phyloP scores from a whole-genome alignment of 2,888 invertebrate genomes.

The Homarus gammarus region DNA sequence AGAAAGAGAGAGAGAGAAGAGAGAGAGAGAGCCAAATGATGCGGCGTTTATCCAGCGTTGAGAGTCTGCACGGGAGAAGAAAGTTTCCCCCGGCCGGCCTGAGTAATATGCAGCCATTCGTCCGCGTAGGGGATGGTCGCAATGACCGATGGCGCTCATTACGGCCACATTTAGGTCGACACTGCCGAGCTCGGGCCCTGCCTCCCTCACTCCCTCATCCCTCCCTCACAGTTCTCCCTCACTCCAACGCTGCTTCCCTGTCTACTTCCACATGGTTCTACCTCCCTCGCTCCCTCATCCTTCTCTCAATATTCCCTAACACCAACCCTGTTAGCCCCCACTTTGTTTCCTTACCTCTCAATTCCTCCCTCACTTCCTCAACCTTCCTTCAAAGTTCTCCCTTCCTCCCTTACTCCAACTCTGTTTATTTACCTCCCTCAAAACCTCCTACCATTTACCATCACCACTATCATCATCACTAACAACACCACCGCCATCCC shows the following conservation, averaged over 20 bases:
- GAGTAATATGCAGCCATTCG: conserved; percentile 72
- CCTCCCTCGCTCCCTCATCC: not conserved
- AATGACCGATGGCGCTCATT: conserved; percentile 71
- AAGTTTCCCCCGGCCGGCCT: conserved; percentile 48
- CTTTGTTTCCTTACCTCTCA: not conserved
- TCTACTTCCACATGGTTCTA: not conserved
- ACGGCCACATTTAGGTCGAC: conserved; percentile 71
- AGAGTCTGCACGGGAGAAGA: conserved; percentile 63
- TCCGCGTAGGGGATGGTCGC: conserved; percentile 69
- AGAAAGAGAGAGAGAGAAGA: conserved; percentile 40
- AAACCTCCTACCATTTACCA: not conserved
- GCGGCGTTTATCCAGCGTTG: conserved; percentile 64
- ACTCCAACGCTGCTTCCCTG: not conserved
- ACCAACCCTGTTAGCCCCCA: too few relatives aligned
- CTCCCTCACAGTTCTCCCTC: conserved; percentile 3
- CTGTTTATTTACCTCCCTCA: not conserved
- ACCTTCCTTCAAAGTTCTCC: not conserved
- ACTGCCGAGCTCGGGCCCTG: conserved; percentile 33
- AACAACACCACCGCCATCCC: not conserved
- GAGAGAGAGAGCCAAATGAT: conserved; percentile 32
- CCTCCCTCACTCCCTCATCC: not conserved
- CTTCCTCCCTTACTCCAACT: not conserved
- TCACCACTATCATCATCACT: not conserved
- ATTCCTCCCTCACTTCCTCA: not conserved
- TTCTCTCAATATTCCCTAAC: not conserved